These are phyloP conservation scores for Crax fasciolata DNA, from an alignment of 2,797 vertebrate species.

Conservation along the genomic window DNA sequence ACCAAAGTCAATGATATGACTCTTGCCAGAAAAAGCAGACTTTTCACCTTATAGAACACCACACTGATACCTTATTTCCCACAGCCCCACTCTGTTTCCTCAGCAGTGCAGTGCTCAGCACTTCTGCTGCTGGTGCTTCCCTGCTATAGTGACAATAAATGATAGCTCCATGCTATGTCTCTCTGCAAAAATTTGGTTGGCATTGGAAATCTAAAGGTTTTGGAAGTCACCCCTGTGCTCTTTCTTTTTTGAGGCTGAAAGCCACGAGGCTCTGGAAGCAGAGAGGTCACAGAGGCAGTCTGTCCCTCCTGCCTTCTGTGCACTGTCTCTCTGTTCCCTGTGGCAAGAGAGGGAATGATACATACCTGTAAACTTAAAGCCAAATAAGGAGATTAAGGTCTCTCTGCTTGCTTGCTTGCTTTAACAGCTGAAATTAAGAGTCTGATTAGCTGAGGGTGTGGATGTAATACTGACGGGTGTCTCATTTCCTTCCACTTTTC, in stretches of 20 bases:
- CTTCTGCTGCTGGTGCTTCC: rapidly evolving
- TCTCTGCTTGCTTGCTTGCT: neutral
- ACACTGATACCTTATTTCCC: rapidly evolving
- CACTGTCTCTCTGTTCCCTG: neutral
- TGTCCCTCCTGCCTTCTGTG: neutral
- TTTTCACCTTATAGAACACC: neutral
- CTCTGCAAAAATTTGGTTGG: neutral
- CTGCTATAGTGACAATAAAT: neutral
- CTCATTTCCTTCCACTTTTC: neutral
- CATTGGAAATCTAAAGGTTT: neutral
- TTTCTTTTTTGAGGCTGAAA: neutral
- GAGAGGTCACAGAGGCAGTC: neutral
- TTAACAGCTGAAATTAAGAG: neutral
- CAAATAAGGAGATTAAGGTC: neutral
- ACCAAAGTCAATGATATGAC: neutral
- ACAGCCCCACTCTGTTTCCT: neutral
- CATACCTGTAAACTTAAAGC: neutral
- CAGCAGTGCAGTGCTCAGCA: neutral
- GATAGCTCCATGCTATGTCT: neutral
- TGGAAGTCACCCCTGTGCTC: neutral
- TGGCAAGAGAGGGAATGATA: neutral
- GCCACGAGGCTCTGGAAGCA: neutral
- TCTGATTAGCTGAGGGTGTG: neutral
- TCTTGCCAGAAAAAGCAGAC: neutral
- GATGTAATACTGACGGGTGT: neutral